Evolutionary conservation across 1,140 invertebrate genomes (phyloP).

Genomic region (Campoletis sonorensis): DNA sequence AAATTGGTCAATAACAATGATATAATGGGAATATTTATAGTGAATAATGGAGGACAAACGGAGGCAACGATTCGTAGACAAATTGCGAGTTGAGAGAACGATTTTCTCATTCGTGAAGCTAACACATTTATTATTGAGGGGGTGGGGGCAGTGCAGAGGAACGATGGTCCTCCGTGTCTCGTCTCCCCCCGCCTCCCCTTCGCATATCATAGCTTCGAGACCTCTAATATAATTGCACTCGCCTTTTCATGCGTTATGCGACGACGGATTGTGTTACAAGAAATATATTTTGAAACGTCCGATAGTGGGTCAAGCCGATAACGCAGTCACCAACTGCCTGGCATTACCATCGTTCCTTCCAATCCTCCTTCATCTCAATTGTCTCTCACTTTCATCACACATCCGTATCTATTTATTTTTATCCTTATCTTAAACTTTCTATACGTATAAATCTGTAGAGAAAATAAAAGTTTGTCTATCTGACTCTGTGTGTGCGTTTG

Average conservation of each 20-base stretch:
- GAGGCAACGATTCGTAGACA: slow-evolving; percentile 27
- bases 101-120: slow-evolving; percentile 41
- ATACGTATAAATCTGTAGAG: too few species aligned
- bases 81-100: slow-evolving; percentile 43
- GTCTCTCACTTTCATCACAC: not conserved
- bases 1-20: not conserved
- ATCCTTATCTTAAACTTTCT: too few species aligned
- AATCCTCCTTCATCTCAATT: slow-evolving; percentile 33
- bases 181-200: not conserved
- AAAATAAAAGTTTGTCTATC: too few species aligned
- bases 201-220: not conserved
- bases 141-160: not conserved
- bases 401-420: too few species aligned
- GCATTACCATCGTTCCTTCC: slow-evolving; percentile 33
- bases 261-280: slow-evolving; percentile 32
- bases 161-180: too few species aligned
- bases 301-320: slow-evolving; percentile 45
- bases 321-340: slow-evolving; percentile 3
- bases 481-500: too few species aligned
- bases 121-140: not conserved
- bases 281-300: slow-evolving; percentile 43
- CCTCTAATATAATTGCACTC: slow-evolving; percentile 40
- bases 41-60: slow-evolving; percentile 25
- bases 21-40: slow-evolving; percentile 24
- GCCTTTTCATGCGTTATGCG: slow-evolving; percentile 24